Conservation (phyloP, 2,797 vertebrate genomes). For the Sternotherus odoratus region DNA sequence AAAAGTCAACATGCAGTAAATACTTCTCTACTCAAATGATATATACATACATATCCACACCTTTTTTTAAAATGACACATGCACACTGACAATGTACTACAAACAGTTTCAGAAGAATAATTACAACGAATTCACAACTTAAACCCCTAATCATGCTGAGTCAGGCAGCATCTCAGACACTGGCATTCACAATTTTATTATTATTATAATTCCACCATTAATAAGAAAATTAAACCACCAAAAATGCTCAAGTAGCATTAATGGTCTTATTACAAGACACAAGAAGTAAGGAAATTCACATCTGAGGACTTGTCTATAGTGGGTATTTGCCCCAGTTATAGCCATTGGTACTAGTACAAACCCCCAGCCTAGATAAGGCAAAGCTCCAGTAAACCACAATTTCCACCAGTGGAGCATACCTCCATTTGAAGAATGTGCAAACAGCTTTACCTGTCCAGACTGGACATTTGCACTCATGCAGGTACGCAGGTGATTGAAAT, state of each 20-base stretch:
- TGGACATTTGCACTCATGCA: neutral
- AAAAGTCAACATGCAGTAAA: neutral
- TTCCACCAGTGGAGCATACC: neutral
- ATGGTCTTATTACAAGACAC: neutral
- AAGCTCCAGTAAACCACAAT: neutral
- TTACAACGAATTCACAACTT: constrained; percentile 33
- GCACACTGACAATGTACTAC: neutral
- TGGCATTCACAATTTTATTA: neutral
- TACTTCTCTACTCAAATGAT: neutral
- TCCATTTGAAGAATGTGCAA: neutral
- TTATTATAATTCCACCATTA: neutral
- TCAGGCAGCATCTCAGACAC: neutral
- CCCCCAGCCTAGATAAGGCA: neutral
- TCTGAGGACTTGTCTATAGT: fast-evolving
- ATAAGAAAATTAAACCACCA: neutral
- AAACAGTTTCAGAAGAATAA: neutral
- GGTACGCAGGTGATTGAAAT: neutral
- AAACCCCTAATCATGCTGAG: constrained; percentile 10
- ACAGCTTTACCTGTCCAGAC: neutral
- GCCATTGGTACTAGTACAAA: fast-evolving
- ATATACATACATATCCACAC: too few species aligned
- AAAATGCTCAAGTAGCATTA: neutral
- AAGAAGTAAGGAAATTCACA: neutral
- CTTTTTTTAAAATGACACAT: neutral
- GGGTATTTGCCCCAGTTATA: fast-evolving